A percentile compares a stretch with the other conserved stretches of the same genome.
Conservation (phyloP, 2,113 vertebrate genomes). For the Chrysochloris asiatica region DNA sequence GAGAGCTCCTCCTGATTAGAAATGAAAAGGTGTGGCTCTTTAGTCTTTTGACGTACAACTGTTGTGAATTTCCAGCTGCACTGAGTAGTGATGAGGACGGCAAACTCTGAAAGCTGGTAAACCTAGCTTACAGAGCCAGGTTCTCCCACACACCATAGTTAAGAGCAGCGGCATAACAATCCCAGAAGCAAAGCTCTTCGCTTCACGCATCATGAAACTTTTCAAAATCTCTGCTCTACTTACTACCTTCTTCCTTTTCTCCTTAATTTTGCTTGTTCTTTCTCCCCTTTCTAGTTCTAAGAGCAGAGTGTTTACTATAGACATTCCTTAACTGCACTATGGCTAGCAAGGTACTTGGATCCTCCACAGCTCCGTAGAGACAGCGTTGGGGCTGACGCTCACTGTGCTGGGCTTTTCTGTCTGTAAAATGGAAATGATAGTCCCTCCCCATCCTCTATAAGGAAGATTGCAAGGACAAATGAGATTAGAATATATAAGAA, state of each 20-base stretch:
- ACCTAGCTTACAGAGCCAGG: neutral
- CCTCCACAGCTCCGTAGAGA: neutral
- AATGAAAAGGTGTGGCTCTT: neutral
- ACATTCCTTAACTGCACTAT: fast-evolving
- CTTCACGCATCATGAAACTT: fast-evolving
- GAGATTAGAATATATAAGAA: neutral
- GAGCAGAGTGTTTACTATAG: fast-evolving
- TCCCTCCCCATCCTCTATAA: neutral
- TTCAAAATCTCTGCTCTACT: neutral
- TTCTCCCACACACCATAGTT: fast-evolving
- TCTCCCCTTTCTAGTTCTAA: neutral
- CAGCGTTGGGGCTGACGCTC: neutral
- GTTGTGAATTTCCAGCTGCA: neutral
- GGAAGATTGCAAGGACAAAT: neutral
- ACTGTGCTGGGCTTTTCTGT: neutral
- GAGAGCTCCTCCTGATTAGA: neutral
- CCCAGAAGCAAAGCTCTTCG: neutral
- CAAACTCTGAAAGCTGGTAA: neutral
- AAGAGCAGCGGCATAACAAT: too few species aligned
- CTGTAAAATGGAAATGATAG: neutral
- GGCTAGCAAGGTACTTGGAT: neutral
- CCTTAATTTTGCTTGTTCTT: neutral
- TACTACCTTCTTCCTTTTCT: neutral
- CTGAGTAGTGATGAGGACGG: fast-evolving
- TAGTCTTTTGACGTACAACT: neutral